These are phyloP conservation scores for Ctenopoma kingsleyae DNA, from an alignment of 2,797 vertebrate species.

Conservation along the genomic window DNA sequence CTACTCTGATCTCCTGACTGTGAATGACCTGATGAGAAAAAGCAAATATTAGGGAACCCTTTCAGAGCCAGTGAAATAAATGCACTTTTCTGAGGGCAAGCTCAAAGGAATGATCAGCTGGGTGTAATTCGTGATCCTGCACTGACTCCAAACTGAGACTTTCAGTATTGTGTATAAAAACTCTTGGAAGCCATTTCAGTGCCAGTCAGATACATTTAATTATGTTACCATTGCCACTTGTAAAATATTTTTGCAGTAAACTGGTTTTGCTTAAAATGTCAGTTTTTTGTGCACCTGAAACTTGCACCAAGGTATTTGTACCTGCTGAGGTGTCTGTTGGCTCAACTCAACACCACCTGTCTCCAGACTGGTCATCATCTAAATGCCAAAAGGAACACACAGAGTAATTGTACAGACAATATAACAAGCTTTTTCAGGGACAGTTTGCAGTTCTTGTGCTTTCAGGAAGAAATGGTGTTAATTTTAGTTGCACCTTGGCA, in stretches of 20 bases:
- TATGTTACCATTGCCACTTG: neutral
- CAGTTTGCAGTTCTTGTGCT: accelerated
- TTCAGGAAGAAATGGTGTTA: neutral
- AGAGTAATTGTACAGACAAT: neutral
- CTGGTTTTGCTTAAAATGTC: neutral
- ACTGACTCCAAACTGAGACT: neutral
- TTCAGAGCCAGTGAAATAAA: neutral
- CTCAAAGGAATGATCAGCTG: constrained; percentile 4
- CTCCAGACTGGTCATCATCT: constrained; percentile 88
- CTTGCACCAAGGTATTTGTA: constrained; percentile 16
- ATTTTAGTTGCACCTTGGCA: constrained; percentile 83
- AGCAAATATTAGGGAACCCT: constrained; percentile 15
- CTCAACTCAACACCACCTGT: constrained; percentile 62
- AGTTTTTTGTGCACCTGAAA: neutral
- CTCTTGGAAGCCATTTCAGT: neutral
- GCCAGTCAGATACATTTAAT: neutral
- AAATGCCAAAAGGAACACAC: constrained; percentile 20
- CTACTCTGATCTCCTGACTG: constrained; percentile 55
- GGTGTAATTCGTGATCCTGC: neutral
- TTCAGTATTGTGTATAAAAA: neutral
- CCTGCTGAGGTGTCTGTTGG: constrained; percentile 59
- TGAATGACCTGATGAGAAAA: constrained; percentile 49
- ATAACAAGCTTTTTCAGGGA: neutral
- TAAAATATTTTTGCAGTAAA: neutral
- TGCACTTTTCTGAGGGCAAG: constrained; percentile 9